Evolutionary conservation across 2,113 vertebrate genomes (phyloP).

Genomic region (Crotalus helleri): DNA sequence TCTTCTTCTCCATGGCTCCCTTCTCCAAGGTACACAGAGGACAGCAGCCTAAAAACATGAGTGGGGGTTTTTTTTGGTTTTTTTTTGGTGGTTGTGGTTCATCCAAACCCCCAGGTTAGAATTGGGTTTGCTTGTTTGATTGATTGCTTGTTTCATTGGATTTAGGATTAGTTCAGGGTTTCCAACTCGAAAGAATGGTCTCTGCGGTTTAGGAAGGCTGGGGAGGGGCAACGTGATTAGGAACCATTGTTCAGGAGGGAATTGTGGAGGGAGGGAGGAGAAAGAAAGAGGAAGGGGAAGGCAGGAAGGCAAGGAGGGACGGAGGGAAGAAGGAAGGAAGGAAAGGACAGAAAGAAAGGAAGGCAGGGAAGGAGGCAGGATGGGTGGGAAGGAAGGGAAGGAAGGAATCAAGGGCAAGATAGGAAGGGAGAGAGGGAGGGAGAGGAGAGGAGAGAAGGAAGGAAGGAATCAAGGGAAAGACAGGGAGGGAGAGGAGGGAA

Average conservation of each 20-base stretch:
- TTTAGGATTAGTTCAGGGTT: background rate
- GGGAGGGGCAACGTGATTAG: background rate
- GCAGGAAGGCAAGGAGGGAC: no score
- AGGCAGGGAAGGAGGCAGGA: no score
- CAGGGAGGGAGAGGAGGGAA: background rate
- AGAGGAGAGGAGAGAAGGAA: no score
- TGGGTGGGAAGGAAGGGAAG: no score
- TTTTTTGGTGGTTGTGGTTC: background rate
- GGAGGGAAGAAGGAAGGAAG: no score
- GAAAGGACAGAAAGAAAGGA: no score
- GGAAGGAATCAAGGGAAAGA: no score
- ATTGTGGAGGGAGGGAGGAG: background rate
- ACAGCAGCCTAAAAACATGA: background rate
- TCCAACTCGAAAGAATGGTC: background rate
- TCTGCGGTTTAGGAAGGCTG: background rate
- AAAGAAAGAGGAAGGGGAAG: no score
- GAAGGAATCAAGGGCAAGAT: background rate
- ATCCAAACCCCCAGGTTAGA: background rate
- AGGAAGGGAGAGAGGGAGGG: background rate
- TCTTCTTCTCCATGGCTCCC: fast-evolving
- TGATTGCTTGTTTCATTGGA: background rate
- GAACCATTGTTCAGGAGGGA: background rate
- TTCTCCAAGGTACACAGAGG: background rate
- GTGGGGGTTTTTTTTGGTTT: no score
- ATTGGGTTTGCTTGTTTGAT: background rate